A percentile compares a stretch with the other conserved stretches of the same genome.
Conservation (phyloP, 2,888 invertebrate species). For the Steinernema hermaphroditum region DNA sequence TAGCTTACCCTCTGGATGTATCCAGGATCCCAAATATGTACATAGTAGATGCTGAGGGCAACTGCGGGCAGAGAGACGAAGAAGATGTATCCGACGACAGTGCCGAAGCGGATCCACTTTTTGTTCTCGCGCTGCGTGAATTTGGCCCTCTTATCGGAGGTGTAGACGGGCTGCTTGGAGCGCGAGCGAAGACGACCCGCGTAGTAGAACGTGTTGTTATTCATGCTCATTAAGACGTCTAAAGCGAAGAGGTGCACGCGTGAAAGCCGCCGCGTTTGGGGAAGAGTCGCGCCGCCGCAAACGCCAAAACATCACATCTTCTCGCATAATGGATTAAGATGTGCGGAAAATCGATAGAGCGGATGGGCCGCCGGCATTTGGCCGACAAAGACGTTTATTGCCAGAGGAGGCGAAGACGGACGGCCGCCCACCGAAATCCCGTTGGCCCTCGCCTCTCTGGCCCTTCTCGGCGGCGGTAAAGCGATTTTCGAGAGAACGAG, state of each 20-base stretch:
- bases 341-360: constrained; percentile 23
- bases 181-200: constrained; percentile 28
- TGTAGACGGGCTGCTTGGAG: constrained; percentile 51
- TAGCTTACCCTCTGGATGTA: constrained; percentile 51
- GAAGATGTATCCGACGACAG: constrained; percentile 61
- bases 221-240: constrained; percentile 5
- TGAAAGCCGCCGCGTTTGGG: too few relatives aligned
- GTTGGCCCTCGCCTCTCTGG: not conserved
- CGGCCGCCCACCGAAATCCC: constrained; percentile 11
- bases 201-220: constrained; percentile 28
- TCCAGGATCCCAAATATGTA: constrained; percentile 61
- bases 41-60: constrained; percentile 57
- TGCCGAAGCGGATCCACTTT: constrained; percentile 61
- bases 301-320: constrained; percentile 20
- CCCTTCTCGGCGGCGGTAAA: not conserved
- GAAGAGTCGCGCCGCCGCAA: too few relatives aligned
- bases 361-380: constrained; percentile 29
- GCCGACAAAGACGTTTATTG: constrained; percentile 29
- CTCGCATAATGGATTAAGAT: constrained; percentile 26
- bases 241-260: not conserved
- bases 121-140: constrained; percentile 54
- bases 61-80: constrained; percentile 61
- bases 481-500: not conserved
- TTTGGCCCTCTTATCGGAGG: constrained; percentile 54
- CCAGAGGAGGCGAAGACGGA: constrained; percentile 2